phyloP scores from a whole-genome alignment of 2,888 invertebrate genomes.

The Melinopterus prodromus region DNA sequence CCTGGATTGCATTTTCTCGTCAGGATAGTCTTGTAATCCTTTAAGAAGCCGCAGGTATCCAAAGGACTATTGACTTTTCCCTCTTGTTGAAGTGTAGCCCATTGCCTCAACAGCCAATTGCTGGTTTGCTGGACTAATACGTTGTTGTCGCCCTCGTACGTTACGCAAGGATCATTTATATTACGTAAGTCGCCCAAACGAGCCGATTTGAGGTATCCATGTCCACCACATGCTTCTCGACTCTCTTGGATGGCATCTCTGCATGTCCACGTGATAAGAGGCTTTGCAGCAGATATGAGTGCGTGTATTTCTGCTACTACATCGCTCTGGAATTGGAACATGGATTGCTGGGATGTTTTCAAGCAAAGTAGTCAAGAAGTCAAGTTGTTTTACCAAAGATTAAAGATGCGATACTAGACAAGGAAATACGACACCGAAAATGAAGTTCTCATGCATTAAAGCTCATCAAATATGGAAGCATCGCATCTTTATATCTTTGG shows the following conservation, averaged over 20 bases:
- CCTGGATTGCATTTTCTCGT: conserved; percentile 54
- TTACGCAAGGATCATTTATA: conserved; percentile 89
- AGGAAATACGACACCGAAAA: too few relatives aligned
- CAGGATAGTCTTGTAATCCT: conserved; percentile 62
- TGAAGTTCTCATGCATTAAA: too few relatives aligned
- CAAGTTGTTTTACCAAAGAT: too few relatives aligned
- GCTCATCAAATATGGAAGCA: too few relatives aligned
- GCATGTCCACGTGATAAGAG: conserved; percentile 79
- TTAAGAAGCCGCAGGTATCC: conserved; percentile 74
- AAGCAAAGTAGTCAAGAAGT: too few relatives aligned
- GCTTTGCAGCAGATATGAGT: conserved; percentile 73
- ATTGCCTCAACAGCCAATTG: conserved; percentile 83
- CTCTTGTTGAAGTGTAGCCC: conserved; percentile 62
- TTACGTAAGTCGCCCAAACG: conserved; percentile 85
- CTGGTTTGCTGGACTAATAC: conserved; percentile 90
- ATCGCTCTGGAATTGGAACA: conserved; percentile 64
- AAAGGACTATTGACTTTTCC: conserved; percentile 71
- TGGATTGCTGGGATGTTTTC: too few relatives aligned
- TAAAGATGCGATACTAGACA: too few relatives aligned
- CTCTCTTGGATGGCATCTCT: conserved; percentile 81
- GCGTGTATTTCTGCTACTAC: conserved; percentile 76
- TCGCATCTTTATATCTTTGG: too few relatives aligned
- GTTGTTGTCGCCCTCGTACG: conserved; percentile 97
- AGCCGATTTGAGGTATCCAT: conserved; percentile 83
- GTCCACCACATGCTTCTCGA: conserved; percentile 88